phyloP scores from a whole-genome alignment of 2,113 vertebrate genomes.

The Sardina pilchardus region DNA sequence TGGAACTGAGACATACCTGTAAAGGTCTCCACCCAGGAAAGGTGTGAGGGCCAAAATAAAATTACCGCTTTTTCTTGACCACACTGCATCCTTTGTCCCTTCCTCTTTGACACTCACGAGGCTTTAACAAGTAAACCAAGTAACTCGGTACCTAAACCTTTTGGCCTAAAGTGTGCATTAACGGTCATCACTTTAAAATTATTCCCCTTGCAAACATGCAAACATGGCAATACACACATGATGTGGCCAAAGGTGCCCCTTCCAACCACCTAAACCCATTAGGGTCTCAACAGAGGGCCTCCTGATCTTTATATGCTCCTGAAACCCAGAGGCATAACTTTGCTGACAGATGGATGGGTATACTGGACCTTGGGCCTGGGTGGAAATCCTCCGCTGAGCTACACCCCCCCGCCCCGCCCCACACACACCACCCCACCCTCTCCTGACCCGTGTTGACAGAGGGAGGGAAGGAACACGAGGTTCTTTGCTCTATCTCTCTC shows the following conservation, averaged over 20 bases:
- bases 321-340: background rate
- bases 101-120: background rate
- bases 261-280: slow-evolving; percentile 1
- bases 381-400: background rate
- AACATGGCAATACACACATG: background rate
- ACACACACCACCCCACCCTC: background rate
- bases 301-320: background rate
- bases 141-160: background rate
- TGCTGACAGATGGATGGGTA: background rate
- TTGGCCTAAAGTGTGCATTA: background rate
- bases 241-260: background rate
- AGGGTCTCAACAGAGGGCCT: background rate
- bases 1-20: background rate
- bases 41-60: slow-evolving; percentile 9
- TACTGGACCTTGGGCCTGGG: slow-evolving; percentile 9
- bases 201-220: background rate
- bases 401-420: too few species aligned
- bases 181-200: background rate
- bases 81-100: background rate
- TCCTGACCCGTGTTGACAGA: background rate
- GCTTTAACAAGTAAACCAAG: background rate
- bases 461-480: background rate
- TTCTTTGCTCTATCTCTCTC: background rate
- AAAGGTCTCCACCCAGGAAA: background rate
- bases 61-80: background rate